Evolutionary conservation across 2,888 invertebrate genomes (phyloP).

Genomic region (Platerodrilus igneus): DNA sequence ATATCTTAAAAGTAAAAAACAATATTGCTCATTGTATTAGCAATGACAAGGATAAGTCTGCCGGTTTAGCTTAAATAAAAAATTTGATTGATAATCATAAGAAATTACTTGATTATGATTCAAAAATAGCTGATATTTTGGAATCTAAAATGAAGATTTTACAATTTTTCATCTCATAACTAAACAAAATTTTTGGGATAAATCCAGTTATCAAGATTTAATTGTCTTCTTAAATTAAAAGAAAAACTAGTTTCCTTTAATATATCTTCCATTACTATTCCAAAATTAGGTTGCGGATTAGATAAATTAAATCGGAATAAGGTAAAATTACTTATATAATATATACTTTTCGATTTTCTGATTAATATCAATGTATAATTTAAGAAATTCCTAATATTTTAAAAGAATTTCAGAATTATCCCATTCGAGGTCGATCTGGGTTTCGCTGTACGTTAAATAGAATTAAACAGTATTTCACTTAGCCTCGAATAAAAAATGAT

Average conservation of each 20-base stretch:
- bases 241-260: not conserved
- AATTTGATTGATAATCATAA: not conserved
- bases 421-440: slow-evolving; percentile 3
- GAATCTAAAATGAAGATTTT: slow-evolving; percentile 1
- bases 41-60: slow-evolving; percentile 1
- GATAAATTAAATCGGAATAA: not conserved
- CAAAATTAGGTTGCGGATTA: no score
- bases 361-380: not conserved
- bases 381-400: slow-evolving; percentile 2
- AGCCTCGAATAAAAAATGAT: no score
- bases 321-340: not conserved
- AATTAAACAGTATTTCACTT: not conserved
- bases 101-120: not conserved
- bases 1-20: not conserved
- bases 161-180: slow-evolving; percentile 2
- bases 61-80: not conserved
- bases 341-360: not conserved
- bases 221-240: not conserved
- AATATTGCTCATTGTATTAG: slow-evolving; percentile 1
- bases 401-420: slow-evolving; percentile 1
- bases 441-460: slow-evolving; percentile 2
- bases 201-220: not conserved
- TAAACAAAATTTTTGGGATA: slow-evolving; percentile 1
- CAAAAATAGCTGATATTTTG: not conserved
- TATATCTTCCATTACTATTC: no score